Evolutionary conservation across 2,113 vertebrate genomes (phyloP).

Genomic region (Malurus alboscapulatus): DNA sequence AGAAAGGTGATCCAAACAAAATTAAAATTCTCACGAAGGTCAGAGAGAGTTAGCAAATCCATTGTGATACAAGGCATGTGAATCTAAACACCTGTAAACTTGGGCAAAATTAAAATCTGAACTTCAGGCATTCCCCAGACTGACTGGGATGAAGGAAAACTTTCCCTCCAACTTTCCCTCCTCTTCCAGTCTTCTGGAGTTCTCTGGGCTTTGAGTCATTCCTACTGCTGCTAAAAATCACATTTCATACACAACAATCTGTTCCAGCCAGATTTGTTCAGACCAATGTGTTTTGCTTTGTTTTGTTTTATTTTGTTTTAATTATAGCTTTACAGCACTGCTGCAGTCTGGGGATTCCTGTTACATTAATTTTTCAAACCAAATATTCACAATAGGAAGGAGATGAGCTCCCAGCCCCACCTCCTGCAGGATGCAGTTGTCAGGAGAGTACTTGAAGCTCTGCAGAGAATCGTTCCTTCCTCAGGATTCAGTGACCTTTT

Average conservation of each 20-base stretch:
- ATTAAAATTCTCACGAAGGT: not conserved
- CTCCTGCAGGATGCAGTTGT: not conserved
- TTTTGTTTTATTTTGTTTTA: not conserved
- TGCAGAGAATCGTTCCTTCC: conserved; percentile 38
- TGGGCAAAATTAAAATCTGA: not conserved
- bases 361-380: not conserved
- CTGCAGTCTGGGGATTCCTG: not conserved
- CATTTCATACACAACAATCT: not conserved
- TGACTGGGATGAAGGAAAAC: not conserved
- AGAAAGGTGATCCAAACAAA: not conserved
- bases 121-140: not conserved
- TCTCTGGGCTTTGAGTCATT: not conserved
- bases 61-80: not conserved
- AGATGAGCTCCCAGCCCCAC: not conserved
- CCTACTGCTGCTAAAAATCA: not conserved
- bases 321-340: not conserved
- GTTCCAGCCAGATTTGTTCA: not conserved
- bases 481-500: not conserved
- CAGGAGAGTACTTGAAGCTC: not conserved
- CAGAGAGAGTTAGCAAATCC: not conserved
- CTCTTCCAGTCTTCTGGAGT: not conserved
- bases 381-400: not conserved
- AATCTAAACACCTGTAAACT: not conserved
- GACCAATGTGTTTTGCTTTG: not conserved
- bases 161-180: not conserved